Evolutionary conservation across 2,888 invertebrate genomes (phyloP), one percentile per base, ranked within the genome.

Genomic region (Drosophila histrio): DNA sequence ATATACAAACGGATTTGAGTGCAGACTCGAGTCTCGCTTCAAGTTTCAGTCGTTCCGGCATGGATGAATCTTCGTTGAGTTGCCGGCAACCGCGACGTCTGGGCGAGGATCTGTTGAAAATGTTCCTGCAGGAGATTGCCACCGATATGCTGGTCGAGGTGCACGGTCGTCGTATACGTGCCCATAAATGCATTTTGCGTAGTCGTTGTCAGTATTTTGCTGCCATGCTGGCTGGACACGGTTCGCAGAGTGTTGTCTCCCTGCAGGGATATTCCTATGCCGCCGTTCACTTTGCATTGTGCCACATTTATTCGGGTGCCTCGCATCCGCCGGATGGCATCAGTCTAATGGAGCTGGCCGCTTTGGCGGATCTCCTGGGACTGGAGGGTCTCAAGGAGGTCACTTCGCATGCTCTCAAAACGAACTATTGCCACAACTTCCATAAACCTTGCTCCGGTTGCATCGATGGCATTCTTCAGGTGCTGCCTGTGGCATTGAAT

Each of bases 231-330:
- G 96, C 96, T 76, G 97, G 97, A 1, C 95, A 96, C 61, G 97
- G 96, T 94, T 94, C 96, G 22, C 96, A 97, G 88, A 96, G 97
- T 90, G 94, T 96, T 3, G 97, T 97, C 60, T 94, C 95, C n/a
- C 92, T 97, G 60, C 96, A 97, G 86, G 96, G 97, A 93, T 96
- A 93, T 91, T 92, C 97, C 0, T 96, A 95, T 88, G 95, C 95
- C 70, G 95, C 96, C 1, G 97, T 98, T 3, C 96, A 97, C 91
- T 98, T 98, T 92, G 96, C 97, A 0, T 92, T 99, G 64, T 96
- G 97, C 82, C 98, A 98, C 91, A 96, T 99, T 74, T 99, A 99
- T 90, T 98, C 98, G 64, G 98, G 98, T 2, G 95, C 97, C 24
- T 96, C 96, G 32, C 95, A 96, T 80, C 96, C 98, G 57, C 97